Evolutionary conservation across 2,888 invertebrate genomes (phyloP), one percentile per base, ranked within the genome.

Genomic region (Horisme vitalbata): DNA sequence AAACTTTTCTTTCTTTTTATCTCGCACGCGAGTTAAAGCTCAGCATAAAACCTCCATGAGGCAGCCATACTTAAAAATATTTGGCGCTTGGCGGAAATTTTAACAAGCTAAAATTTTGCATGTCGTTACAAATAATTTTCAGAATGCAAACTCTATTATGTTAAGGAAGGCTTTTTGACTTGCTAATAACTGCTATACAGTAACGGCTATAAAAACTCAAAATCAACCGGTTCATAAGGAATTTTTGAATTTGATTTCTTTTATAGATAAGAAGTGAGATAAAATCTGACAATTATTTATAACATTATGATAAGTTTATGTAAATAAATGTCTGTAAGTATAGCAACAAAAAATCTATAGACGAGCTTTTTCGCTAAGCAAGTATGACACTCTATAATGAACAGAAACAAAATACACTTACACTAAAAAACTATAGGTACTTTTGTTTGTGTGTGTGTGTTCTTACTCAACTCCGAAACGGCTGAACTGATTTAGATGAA

Each of bases 1-100:
- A 79, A 70, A 83, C 71, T 70, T 68, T 65, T 68, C 63, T 71
- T 68, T 56, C 57, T 59, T 73, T 75, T 78, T 80, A 79, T 75
- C 72, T 75, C 67, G 63, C 73, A 74, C 74, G 73, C 78, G 71
- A 73, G 58, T 66, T 55, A 63, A 73, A 74, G 71, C 71, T 64
- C 59, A 61, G 53, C 56, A 57, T 55, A 4, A 18, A 18, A 6
- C 6, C 5, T 18, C 6, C 6, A 45, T 56, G 55, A 58, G 50
- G 57, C 59, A 47, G 63, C 61, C 63, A 63, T 66, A 62, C 63
- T 66, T 52, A 41, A 53, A 53, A 56, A 58, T 66, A 57, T 63
- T 68, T 59, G 28, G 15, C 21, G 45, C 59, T 26, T 36, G 34
- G 33, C 44, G 44, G 58, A 64, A 65, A 69, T 70, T 65, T 68